Base-by-base conservation (phyloP, 2,113 vertebrate genomes). In the Zapus hudsonius region DNA sequence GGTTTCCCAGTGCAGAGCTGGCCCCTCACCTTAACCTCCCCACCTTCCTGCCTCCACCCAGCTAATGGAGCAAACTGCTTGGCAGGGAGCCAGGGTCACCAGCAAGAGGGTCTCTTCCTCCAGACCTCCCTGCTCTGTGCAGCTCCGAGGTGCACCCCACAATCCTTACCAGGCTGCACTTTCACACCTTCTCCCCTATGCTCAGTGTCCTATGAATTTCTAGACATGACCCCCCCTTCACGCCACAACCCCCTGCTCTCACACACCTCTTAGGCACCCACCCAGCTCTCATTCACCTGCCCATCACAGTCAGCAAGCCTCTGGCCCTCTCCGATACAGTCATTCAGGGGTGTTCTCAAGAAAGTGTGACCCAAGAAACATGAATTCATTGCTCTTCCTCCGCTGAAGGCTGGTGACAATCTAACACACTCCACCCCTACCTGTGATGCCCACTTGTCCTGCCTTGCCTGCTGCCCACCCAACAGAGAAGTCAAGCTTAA, bases 361-460 rank as follows among this genome's bases (percentile, higher is more conserved):
- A 66, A 31, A 66, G 29, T 13, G 31, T 66, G 64, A 31, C 31
- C 61, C 22, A 20, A 20, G 15, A 59, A 61, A 87, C 4, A 17
- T 52, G 20, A 75, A 36, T 61, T 88, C 76, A 38, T 13, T 70
- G 42, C 64, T 69, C 82, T 59, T 72, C 72, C 84, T 61, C 36
- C 42, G 61, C 63, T 15, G 23, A 59, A 76, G 66, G 55, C 52
- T 47, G 40, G n/a, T 31, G 42, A 40, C 0, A 0, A 16, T 52
- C 33, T 11, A 31, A 40, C 10, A 20, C 20, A 20, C 7, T 42
- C 70, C 61, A 55, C 40, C 33, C 27, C 2, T 29, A 10, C 29
- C 2, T 3, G 9, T 27, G 27, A 1, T 36, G n/a, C 69, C 96
- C 95, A 97, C 95, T 91, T 57, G 31, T 44, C 93, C 90, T 96